Percentiles rank a stretch among this genome's conserved stretches.
phyloP scores from a whole-genome alignment of 2,888 invertebrate genomes.

The Oxystoma pomonae region DNA sequence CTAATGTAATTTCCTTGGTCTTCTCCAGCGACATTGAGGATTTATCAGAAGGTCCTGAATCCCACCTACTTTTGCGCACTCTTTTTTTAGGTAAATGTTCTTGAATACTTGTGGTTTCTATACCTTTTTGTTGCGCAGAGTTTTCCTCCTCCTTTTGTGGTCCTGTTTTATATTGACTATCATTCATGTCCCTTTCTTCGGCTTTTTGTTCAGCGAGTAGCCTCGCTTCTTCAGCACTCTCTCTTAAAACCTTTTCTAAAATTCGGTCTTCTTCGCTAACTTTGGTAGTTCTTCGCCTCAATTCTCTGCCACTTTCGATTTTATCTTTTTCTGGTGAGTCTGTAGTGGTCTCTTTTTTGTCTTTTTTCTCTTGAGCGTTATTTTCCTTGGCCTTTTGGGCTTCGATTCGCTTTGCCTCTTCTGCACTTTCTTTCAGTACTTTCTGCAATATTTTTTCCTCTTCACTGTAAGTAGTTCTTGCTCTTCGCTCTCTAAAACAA shows the following conservation, averaged over 20 bases:
- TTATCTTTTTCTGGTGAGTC: neutral
- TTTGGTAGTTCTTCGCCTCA: neutral
- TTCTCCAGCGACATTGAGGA: neutral
- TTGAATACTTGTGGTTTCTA: neutral
- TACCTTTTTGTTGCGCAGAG: neutral
- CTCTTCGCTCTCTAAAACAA: neutral
- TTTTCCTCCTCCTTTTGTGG: neutral
- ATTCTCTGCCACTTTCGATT: neutral
- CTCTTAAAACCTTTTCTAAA: neutral
- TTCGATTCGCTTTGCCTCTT: neutral
- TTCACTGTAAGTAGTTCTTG: neutral
- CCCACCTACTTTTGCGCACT: neutral
- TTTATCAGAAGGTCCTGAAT: neutral
- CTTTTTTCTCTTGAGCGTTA: neutral
- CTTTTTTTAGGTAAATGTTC: neutral
- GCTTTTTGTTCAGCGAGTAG: neutral
- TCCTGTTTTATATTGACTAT: neutral
- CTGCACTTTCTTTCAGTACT: neutral
- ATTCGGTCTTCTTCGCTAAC: neutral
- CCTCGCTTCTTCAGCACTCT: neutral
- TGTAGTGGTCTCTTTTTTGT: neutral
- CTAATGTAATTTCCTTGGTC: neutral
- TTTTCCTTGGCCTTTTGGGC: neutral
- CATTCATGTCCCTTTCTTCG: too few species aligned
- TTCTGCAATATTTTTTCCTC: neutral